phyloP scores from a whole-genome alignment of 2,113 vertebrate genomes.

The Riparia riparia region DNA sequence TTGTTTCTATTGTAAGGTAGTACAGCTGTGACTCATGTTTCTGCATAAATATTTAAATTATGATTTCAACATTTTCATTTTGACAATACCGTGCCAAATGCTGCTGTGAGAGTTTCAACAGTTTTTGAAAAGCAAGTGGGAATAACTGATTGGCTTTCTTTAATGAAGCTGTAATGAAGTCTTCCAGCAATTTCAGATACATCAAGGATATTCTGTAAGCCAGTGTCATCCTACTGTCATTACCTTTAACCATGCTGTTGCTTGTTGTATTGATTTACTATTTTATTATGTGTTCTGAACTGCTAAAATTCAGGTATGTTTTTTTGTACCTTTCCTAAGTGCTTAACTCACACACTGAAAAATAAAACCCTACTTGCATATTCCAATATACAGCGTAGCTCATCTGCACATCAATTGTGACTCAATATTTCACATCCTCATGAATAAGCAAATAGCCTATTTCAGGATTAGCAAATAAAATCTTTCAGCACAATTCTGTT shows the following conservation, averaged over 20 bases:
- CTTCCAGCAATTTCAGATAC: background rate
- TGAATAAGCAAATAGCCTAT: background rate
- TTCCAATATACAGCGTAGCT: background rate
- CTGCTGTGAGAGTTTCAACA: background rate
- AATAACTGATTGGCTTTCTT: background rate
- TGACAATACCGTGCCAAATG: background rate
- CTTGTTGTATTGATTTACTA: background rate
- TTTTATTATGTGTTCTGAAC: background rate
- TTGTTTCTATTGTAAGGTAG: background rate
- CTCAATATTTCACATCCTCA: background rate
- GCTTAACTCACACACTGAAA: background rate
- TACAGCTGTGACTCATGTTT: constrained; percentile 19
- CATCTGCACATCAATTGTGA: background rate
- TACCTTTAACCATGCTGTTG: background rate
- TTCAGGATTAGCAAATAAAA: constrained; percentile 7
- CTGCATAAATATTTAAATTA: constrained; percentile 25
- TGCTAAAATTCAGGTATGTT: background rate
- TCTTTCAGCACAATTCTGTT: background rate
- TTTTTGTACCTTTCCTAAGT: background rate
- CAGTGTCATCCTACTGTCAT: background rate
- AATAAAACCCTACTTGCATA: background rate
- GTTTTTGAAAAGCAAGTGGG: background rate
- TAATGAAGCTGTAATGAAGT: background rate
- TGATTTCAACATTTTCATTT: constrained; percentile 19
- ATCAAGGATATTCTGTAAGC: background rate